Base-by-base conservation (phyloP, 23 tunicate species). In the Corella eumyota region DNA sequence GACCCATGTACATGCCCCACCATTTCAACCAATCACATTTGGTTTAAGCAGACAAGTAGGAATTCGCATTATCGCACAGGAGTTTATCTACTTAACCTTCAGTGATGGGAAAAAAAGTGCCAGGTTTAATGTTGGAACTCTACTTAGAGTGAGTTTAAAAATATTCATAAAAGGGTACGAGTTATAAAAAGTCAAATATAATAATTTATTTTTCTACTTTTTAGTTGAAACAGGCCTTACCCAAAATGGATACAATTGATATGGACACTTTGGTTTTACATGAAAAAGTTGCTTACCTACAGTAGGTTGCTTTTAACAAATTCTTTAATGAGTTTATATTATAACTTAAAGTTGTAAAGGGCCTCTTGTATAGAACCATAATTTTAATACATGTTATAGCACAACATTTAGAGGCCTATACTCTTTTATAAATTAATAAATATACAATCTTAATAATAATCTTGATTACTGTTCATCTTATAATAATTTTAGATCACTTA, bases 1-100 rank as follows among this genome's bases (percentile, higher is more conserved):
- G 30, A 82, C 92, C 25, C 92, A 82, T 38, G 92, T 82, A 17
- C 92, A 82, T 55, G 92, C 92, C 63, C 92, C 92, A 30, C 92
- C 92, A 19, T 82, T 82, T 53, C 92, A 82, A 54, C 92, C 92
- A 22, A 82, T 82, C 54, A 68, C 81, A 26, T 67, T 74, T 36
- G 79, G 82, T 19, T 66, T 82, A n/a, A 82, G 65, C 66, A 68
- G 50, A 62, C 73, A 67, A 36, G 64, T 74, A 25, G 94, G 94
- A 35, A 62, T 84, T 2, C 72, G 94, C 58, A 64, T 84, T 49
- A 32, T 75, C 29, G 64, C 94, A 1, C 94, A 84, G 45, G 94
- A 84, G 37, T 56, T 58, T 52, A 75, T 84, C 47, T 69, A 50
- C 55, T 32, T 84, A 15, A 84, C 94, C 19, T 84, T 75, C 48